Evolutionary conservation across 2,113 vertebrate species (phyloP).

Genomic region (Lucifuga dentata): DNA sequence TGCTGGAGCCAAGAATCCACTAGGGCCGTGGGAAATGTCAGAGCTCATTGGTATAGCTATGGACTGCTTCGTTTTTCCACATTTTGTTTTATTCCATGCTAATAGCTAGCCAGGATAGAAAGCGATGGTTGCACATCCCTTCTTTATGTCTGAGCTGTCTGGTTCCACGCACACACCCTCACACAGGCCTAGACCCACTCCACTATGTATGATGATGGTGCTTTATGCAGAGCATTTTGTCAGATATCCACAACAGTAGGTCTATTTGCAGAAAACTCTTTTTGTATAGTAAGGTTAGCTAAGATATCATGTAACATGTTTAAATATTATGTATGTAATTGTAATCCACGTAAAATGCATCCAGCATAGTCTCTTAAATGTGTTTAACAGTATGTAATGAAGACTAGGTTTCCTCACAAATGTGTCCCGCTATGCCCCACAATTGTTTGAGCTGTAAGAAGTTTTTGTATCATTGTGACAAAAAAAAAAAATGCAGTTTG

Average conservation of each 20-base stretch:
- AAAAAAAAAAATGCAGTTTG: neutral
- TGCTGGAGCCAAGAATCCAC: slow-evolving; percentile 19
- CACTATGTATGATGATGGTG: slow-evolving; percentile 32
- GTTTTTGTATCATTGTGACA: neutral
- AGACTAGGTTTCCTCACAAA: no score
- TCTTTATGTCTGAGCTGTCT: slow-evolving; percentile 30
- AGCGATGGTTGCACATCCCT: neutral
- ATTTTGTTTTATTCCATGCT: slow-evolving; percentile 12
- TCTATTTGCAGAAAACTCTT: no score
- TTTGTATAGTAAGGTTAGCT: no score
- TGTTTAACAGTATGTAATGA: no score
- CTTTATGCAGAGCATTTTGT: slow-evolving; percentile 25
- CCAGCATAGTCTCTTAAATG: no score
- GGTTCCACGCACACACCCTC: slow-evolving; percentile 7
- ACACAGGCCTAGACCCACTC: slow-evolving; percentile 49
- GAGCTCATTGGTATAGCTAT: slow-evolving; percentile 1
- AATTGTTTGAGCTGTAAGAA: neutral
- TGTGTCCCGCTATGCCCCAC: neutral
- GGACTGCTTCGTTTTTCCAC: slow-evolving; percentile 52
- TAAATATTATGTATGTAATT: neutral
- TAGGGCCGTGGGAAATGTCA: neutral
- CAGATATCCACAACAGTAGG: slow-evolving; percentile 8
- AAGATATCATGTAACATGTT: no score
- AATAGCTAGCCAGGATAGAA: no score
- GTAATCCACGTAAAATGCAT: neutral